Percentiles rank a stretch among this genome's conserved stretches.
phyloP scores from a whole-genome alignment of 2,113 vertebrate genomes.

The Mormoops blainvillei region DNA sequence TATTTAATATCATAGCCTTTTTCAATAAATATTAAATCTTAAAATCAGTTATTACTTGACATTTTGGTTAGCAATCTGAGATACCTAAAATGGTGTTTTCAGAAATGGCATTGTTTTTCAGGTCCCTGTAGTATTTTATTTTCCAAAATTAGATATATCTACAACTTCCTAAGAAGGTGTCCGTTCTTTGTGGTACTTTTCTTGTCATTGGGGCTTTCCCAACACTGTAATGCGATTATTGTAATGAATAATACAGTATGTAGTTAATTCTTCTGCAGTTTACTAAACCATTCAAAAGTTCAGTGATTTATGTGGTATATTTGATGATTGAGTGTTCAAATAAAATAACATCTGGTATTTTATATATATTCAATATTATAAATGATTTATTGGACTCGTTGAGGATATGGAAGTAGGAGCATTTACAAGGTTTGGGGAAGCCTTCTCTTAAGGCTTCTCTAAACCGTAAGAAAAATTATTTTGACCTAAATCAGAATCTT shows the following conservation, averaged over 20 bases:
- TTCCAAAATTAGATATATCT: slow-evolving; percentile 22
- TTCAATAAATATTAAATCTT: not conserved
- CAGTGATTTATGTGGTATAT: not conserved
- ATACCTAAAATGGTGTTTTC: not conserved
- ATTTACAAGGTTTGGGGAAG: not conserved
- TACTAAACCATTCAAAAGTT: not conserved
- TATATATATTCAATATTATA: not conserved
- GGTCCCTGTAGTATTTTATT: not conserved
- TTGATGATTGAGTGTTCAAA: not conserved
- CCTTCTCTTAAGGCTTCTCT: not conserved
- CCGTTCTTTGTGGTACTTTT: not conserved
- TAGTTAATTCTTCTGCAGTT: not conserved
- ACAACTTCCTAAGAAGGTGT: not conserved
- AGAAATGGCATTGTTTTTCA: not conserved
- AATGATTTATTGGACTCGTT: not conserved
- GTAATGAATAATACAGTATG: not conserved
- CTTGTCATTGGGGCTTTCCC: not conserved
- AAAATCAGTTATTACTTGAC: not conserved
- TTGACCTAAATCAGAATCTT: not conserved
- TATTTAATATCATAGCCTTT: not conserved
- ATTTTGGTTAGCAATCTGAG: not conserved
- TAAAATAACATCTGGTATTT: not conserved
- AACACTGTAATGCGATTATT: not conserved
- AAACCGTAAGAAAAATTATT: not conserved
- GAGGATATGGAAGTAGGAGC: not conserved